Percentiles rank a stretch among this genome's conserved stretches.
These are phyloP conservation scores for Troilus luridus DNA, from an alignment of 2,888 invertebrate species.

Conservation along the genomic window DNA sequence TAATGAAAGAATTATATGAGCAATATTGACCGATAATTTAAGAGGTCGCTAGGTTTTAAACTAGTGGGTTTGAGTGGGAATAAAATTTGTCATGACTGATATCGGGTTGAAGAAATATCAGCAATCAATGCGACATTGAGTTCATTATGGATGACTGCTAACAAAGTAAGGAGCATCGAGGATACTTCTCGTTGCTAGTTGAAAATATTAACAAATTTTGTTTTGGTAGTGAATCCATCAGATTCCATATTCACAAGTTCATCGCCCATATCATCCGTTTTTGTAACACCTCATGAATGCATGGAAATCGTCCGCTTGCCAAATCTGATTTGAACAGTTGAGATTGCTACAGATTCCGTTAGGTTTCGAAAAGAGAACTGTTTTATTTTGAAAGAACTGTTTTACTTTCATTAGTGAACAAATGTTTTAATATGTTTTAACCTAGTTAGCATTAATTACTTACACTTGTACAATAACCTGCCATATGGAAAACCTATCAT, in stretches of 20 bases:
- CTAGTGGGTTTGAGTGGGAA: too few relatives aligned
- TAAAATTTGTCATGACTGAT: too few relatives aligned
- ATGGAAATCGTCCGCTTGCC: neutral
- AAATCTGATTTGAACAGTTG: neutral
- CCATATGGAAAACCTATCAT: constrained; percentile 43
- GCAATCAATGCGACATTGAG: too few relatives aligned
- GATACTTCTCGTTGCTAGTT: too few relatives aligned
- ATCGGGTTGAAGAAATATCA: too few relatives aligned
- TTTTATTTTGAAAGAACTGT: neutral
- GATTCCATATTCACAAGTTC: neutral
- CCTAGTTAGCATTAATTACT: constrained; percentile 39
- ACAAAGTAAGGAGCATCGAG: too few relatives aligned
- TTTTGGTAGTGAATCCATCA: neutral
- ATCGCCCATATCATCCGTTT: neutral
- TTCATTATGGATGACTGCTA: too few relatives aligned
- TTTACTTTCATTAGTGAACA: constrained; percentile 42
- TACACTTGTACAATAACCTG: neutral
- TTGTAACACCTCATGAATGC: neutral
- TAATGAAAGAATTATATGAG: too few relatives aligned
- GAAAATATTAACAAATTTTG: too few relatives aligned
- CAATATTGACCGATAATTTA: too few relatives aligned
- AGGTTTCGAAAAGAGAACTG: neutral
- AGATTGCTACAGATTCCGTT: neutral
- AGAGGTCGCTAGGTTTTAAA: too few relatives aligned
- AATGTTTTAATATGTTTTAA: constrained; percentile 43